These are phyloP conservation scores for Coranthus polyacanthus DNA, from an alignment of 2,797 vertebrate genomes.

Conservation along the genomic window DNA sequence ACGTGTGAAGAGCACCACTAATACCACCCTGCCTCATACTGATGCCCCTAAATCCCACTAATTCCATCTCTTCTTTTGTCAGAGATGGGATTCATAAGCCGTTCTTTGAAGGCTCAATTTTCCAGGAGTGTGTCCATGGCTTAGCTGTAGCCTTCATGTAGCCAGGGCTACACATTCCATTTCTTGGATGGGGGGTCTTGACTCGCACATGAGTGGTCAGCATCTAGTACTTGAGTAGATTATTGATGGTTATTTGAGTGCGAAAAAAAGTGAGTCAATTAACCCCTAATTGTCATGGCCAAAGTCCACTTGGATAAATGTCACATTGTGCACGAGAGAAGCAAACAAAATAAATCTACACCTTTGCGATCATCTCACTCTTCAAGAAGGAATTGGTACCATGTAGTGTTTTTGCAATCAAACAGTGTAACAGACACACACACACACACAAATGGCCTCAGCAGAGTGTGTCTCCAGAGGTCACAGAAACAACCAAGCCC, in stretches of 20 bases:
- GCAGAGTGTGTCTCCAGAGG: constrained; percentile 47
- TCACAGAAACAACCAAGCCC: constrained; percentile 57
- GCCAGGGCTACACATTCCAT: constrained; percentile 44
- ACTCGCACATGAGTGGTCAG: constrained; percentile 57
- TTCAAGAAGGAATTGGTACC: constrained; percentile 35
- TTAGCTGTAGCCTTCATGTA: constrained; percentile 59
- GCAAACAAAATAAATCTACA: constrained; percentile 31
- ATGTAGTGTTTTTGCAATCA: constrained; percentile 55
- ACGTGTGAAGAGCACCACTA: constrained; percentile 73
- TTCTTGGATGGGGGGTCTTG: constrained; percentile 44
- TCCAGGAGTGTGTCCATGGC: constrained; percentile 76
- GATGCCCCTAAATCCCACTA: constrained; percentile 78
- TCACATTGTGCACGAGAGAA: constrained; percentile 12
- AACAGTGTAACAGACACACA: constrained; percentile 41
- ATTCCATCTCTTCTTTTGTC: constrained; percentile 82
- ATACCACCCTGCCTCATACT: constrained; percentile 65
- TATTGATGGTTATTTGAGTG: constrained; percentile 60
- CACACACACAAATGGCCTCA: constrained; percentile 37
- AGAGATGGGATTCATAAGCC: constrained; percentile 78
- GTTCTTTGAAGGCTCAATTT: constrained; percentile 80
- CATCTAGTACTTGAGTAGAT: constrained; percentile 35
- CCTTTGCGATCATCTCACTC: constrained; percentile 3
- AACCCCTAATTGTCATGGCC: constrained; percentile 32
- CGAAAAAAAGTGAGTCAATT: constrained; percentile 48
- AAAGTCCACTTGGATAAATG: constrained; percentile 35